Evolutionary conservation across 2,113 vertebrate species (phyloP).

Genomic region (Alouatta palliata): DNA sequence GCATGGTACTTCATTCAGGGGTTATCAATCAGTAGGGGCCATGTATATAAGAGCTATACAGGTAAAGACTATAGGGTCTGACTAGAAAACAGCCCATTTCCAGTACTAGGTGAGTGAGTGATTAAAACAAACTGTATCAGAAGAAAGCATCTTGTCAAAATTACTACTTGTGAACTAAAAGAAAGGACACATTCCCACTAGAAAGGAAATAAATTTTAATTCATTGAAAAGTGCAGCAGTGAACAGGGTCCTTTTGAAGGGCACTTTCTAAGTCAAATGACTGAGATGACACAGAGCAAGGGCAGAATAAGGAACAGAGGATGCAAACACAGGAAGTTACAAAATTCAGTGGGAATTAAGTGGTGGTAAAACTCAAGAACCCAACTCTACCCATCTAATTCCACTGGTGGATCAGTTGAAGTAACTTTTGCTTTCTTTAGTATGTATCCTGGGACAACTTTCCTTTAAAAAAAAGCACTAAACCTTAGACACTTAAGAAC

Average conservation of each 20-base stretch:
- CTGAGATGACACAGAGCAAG: conserved; percentile 55
- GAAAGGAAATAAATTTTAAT: conserved; percentile 78
- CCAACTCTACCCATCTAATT: background rate
- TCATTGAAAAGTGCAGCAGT: conserved; percentile 89
- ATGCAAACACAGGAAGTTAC: background rate
- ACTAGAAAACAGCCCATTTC: background rate
- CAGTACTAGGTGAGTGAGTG: background rate
- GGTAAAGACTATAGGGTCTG: too few relatives aligned
- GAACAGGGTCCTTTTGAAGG: conserved; percentile 87
- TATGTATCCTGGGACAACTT: background rate
- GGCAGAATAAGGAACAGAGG: conserved; percentile 44
- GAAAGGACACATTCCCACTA: conserved; percentile 54
- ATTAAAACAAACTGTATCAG: background rate
- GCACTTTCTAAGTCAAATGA: conserved; percentile 85
- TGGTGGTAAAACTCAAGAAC: background rate
- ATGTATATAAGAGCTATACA: background rate
- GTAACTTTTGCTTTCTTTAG: background rate
- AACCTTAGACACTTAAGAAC: background rate
- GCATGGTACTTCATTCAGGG: background rate
- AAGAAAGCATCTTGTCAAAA: background rate
- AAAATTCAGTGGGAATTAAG: background rate
- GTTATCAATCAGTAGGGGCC: background rate
- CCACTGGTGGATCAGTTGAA: background rate
- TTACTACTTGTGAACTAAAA: conserved; percentile 27
- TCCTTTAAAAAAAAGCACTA: background rate